phyloP scores from a whole-genome alignment of 2,113 vertebrate genomes.

The Albula glossodonta region DNA sequence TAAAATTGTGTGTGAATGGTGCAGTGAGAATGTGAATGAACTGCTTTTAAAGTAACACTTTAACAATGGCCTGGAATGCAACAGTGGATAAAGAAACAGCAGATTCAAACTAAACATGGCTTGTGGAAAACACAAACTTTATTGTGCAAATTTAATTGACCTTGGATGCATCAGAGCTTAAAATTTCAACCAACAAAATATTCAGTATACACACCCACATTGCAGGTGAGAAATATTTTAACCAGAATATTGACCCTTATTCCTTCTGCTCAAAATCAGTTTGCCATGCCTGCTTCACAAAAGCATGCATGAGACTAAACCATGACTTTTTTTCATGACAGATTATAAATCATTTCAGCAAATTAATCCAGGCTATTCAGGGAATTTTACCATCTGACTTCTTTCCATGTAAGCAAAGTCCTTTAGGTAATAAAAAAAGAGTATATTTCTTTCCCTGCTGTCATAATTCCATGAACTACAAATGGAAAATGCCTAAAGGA shows the following conservation, averaged over 20 bases:
- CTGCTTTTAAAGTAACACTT: not conserved
- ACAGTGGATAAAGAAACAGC: not conserved
- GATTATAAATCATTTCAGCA: not conserved
- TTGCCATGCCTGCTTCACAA: not conserved
- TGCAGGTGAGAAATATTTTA: not conserved
- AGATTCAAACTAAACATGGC: not conserved
- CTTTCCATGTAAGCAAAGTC: no score
- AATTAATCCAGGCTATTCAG: not conserved
- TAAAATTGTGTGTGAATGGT: not conserved
- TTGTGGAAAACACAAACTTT: not conserved
- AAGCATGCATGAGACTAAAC: not conserved
- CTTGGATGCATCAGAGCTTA: not conserved
- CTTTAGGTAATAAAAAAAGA: no score
- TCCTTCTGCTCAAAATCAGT: no score
- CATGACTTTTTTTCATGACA: not conserved
- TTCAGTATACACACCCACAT: not conserved
- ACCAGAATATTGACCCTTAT: not conserved
- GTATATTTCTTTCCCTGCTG: no score
- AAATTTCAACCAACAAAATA: not conserved
- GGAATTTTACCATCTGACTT: no score
- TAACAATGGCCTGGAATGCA: not conserved
- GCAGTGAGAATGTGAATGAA: no score
- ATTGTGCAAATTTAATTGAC: constrained; percentile 1
- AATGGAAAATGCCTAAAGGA: not conserved
- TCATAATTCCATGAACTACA: no score